Evolutionary conservation across 1,140 invertebrate species (phyloP).

Genomic region (Matsumurasca onukii): DNA sequence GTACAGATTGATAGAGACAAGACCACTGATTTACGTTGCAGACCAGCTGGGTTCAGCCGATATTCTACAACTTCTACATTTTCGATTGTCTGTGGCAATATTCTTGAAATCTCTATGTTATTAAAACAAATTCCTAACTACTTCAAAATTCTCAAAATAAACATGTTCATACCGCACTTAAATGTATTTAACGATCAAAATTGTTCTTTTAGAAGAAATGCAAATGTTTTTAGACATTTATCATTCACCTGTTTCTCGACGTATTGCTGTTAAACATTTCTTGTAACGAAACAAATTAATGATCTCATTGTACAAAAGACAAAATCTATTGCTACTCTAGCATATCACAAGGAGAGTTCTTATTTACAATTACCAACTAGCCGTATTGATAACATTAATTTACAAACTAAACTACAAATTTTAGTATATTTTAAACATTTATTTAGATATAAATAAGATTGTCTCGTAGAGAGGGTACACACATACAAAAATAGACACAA

Average conservation of each 20-base stretch:
- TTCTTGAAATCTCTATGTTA: not conserved
- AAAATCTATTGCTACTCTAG: conserved; percentile 4
- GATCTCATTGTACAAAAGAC: not conserved
- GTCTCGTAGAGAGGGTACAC: conserved; percentile 9
- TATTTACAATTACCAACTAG: not conserved
- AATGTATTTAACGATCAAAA: not conserved
- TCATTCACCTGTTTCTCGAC: not conserved
- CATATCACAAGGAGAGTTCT: conserved; percentile 20
- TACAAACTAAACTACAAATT: conserved; percentile 15
- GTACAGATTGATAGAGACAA: conserved; percentile 14
- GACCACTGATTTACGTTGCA: conserved; percentile 3
- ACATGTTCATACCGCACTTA: not conserved
- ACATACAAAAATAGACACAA: conserved; percentile 13
- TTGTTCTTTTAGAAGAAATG: not conserved
- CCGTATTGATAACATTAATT: conserved; percentile 18
- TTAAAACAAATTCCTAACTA: not conserved
- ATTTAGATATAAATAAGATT: conserved; percentile 25
- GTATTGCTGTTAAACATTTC: not conserved
- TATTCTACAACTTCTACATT: not conserved
- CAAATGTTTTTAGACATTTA: not conserved
- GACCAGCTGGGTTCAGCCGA: not conserved
- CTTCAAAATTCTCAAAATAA: not conserved
- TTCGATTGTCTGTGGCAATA: conserved; percentile 27
- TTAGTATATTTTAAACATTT: conserved; percentile 9
- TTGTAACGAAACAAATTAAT: not conserved